These are phyloP conservation scores for Campoletis sonorensis DNA, from an alignment of 1,140 invertebrate species.

Conservation along the genomic window DNA sequence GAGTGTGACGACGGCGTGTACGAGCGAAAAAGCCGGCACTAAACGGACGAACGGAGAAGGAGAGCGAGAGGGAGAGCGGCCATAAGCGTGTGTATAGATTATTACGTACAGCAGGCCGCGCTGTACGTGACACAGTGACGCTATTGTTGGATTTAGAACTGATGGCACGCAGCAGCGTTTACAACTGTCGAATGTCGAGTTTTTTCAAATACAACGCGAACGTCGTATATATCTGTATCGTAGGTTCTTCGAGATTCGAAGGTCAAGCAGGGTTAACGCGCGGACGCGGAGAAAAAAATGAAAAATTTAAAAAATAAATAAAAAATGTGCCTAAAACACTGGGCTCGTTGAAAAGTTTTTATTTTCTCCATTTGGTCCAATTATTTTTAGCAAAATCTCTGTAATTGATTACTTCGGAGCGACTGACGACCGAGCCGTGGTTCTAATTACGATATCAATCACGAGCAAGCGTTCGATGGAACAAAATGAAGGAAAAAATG, in stretches of 20 bases:
- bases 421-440: too few relatives aligned
- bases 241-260: not conserved
- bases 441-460: too few relatives aligned
- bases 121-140: conserved; percentile 1
- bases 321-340: too few relatives aligned
- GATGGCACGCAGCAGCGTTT: not conserved
- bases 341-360: too few relatives aligned
- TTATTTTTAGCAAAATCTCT: too few relatives aligned
- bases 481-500: too few relatives aligned
- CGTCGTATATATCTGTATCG: not conserved
- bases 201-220: not conserved
- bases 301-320: too few relatives aligned
- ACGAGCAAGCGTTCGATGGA: too few relatives aligned
- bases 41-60: not conserved
- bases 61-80: not conserved
- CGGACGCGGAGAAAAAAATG: too few relatives aligned
- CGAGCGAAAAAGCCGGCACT: not conserved
- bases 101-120: not conserved
- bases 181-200: conserved; percentile 1
- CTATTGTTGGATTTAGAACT: conserved; percentile 4
- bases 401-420: too few relatives aligned
- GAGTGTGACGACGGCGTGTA: not conserved
- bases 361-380: too few relatives aligned
- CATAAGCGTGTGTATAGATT: not conserved
- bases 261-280: not conserved